Evolutionary conservation across 2,113 vertebrate genomes (phyloP).

Genomic region (Oreochromis spilurus): DNA sequence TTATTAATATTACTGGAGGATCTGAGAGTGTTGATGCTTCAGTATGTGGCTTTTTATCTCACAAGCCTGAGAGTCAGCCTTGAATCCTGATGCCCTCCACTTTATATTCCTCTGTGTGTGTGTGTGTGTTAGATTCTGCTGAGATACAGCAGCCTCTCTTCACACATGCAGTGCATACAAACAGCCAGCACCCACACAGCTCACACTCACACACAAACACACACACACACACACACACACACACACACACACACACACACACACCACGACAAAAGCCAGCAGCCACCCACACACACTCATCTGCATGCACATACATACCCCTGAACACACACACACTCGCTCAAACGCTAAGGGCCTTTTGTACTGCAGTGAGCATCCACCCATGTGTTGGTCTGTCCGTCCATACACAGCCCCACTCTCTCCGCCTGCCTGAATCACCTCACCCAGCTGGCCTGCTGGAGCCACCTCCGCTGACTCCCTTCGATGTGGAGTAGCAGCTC

Average conservation of each 20-base stretch:
- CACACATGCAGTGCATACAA: constrained; percentile 50
- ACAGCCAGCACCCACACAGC: constrained; percentile 41
- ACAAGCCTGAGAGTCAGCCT: constrained; percentile 6
- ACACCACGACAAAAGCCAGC: neutral
- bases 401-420: neutral
- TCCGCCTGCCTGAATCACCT: neutral
- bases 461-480: neutral
- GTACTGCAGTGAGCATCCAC: neutral
- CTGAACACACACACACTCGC: neutral
- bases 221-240: neutral
- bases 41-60: neutral
- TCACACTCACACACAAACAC: neutral
- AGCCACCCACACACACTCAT: neutral
- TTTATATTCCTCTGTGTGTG: neutral
- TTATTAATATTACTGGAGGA: neutral
- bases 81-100: constrained; percentile 1
- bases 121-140: constrained; percentile 18
- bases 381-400: neutral
- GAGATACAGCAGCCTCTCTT: constrained; percentile 45
- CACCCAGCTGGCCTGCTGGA: neutral
- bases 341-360: neutral
- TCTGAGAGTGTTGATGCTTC: neutral
- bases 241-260: neutral
- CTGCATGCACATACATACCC: neutral
- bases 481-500: neutral